A percentile compares a stretch with the other conserved stretches of the same genome.
Conservation (phyloP, 2,888 invertebrate species). For the Zhuqinia jingwanae region DNA sequence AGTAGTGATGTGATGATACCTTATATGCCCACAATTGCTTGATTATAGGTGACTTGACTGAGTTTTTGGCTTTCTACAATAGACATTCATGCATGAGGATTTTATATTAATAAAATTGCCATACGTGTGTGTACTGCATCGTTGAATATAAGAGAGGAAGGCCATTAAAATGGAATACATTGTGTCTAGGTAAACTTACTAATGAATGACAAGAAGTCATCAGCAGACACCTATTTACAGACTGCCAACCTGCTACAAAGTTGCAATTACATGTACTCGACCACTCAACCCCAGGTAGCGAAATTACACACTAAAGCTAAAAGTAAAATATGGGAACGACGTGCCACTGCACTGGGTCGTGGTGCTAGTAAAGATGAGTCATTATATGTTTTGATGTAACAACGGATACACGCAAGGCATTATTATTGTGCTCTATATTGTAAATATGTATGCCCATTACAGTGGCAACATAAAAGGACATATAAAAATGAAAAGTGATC, state of each 20-base stretch:
- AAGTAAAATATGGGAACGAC: too few relatives aligned
- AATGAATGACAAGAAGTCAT: conserved; percentile 67
- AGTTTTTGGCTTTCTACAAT: too few relatives aligned
- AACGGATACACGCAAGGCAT: not conserved
- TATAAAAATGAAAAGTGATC: conserved; percentile 67
- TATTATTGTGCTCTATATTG: not conserved
- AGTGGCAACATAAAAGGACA: conserved; percentile 32
- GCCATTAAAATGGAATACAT: conserved; percentile 35
- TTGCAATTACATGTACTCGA: too few relatives aligned
- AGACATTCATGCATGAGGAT: not conserved
- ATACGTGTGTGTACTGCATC: not conserved
- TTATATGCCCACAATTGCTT: not conserved
- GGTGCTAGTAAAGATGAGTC: not conserved
- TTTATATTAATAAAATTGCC: not conserved
- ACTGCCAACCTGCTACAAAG: too few relatives aligned
- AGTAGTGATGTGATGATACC: conserved; percentile 5
- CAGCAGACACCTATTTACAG: conserved; percentile 20
- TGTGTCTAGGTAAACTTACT: conserved; percentile 49
- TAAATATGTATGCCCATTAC: not conserved
- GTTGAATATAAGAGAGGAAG: not conserved
- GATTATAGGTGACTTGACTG: not conserved
- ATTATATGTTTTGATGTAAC: conserved; percentile 22
- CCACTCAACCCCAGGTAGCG: too few relatives aligned
- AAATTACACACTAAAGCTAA: too few relatives aligned
- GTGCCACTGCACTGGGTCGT: not conserved